Evolutionary conservation across 2,113 vertebrate species (phyloP).

Genomic region (Euleptes europaea): DNA sequence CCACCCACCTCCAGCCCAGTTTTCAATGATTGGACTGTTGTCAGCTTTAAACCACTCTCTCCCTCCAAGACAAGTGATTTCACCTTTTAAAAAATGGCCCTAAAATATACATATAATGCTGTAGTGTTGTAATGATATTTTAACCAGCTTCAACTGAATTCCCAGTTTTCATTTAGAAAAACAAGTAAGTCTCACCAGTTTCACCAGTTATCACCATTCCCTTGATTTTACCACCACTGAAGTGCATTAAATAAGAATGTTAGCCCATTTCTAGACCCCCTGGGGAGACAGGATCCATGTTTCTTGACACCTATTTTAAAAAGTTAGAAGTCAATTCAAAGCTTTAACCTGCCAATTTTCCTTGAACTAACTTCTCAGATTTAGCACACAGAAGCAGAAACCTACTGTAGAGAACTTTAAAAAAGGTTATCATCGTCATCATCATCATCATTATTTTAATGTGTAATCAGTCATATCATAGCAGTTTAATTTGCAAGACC

Average conservation of each 20-base stretch:
- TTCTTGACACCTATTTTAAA: conserved; percentile 47
- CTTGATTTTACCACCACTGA: not conserved
- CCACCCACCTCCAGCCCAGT: no score
- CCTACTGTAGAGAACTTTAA: not conserved
- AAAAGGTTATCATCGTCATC: not conserved
- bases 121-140: no score
- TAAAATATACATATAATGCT: no score
- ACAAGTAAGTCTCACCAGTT: not conserved
- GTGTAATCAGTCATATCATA: accelerated
- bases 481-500: not conserved
- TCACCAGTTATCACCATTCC: not conserved
- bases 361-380: conserved; percentile 7
- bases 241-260: not conserved
- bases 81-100: no score
- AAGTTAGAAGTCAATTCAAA: conserved; percentile 41
- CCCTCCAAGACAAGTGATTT: no score
- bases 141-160: no score
- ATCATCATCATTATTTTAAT: not conserved
- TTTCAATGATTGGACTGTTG: no score
- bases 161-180: no score
- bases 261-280: conserved; percentile 34
- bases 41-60: no score
- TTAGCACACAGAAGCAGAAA: conserved; percentile 5
- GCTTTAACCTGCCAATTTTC: not conserved
- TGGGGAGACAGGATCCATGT: not conserved